These are phyloP conservation scores for Phycodurus eques DNA, from an alignment of 2,113 vertebrate species.

Conservation along the genomic window DNA sequence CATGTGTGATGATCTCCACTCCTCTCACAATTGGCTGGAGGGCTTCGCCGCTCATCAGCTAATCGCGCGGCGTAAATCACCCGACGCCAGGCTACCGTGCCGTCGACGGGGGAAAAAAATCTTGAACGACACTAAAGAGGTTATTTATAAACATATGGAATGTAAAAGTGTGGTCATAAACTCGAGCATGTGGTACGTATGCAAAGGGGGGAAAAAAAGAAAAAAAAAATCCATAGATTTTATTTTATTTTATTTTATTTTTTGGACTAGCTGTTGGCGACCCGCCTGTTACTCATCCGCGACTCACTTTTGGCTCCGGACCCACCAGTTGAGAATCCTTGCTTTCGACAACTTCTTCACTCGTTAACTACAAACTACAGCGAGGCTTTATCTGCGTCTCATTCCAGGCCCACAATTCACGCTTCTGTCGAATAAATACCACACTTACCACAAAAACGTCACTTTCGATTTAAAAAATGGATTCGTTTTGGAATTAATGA, in stretches of 20 bases:
- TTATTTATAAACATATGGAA: slow-evolving; percentile 4
- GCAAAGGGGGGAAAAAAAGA: no score
- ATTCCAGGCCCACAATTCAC: not conserved
- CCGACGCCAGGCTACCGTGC: slow-evolving; percentile 9
- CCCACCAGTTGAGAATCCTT: no score
- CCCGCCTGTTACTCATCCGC: no score
- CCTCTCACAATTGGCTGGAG: slow-evolving; percentile 51
- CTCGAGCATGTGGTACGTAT: no score
- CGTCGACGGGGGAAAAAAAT: slow-evolving; percentile 11
- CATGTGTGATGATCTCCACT: slow-evolving; percentile 58
- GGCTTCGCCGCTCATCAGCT: slow-evolving; percentile 62
- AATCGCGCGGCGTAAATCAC: slow-evolving; percentile 54
- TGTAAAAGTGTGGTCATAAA: not conserved
- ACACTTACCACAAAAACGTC: not conserved
- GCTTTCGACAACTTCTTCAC: not conserved
- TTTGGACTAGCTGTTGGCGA: no score
- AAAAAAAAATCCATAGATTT: no score
- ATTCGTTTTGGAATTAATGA: slow-evolving; percentile 3
- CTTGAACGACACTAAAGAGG: not conserved
- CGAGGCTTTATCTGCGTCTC: not conserved
- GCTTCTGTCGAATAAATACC: slow-evolving; percentile 3
- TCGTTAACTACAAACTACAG: not conserved
- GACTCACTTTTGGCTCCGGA: no score
- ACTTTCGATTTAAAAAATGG: not conserved
- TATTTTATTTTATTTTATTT: no score